Base-by-base conservation (phyloP, 2,888 invertebrate species). In the Pristionchus exspectatus region DNA sequence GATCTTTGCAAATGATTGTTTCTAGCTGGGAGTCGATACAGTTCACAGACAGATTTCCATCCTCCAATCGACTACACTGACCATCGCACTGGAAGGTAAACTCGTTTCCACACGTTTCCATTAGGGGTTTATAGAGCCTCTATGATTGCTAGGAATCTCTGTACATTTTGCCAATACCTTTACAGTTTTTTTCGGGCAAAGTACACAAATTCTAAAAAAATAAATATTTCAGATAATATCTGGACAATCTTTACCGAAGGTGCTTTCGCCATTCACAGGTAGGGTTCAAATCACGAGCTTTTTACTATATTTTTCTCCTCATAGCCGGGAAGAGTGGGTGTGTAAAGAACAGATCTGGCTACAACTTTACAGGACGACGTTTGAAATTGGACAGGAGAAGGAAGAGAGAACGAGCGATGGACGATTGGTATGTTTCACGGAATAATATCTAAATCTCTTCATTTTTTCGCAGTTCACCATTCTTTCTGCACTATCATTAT, bases 201-300 rank as follows among this genome's bases (percentile, higher is more conserved):
- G 12, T 18, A 54, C 18, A 74, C 38, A 18, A 30, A 44, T 81
- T 44, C 21, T 9, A 16, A 77, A 44, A 44, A 38, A 50, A 81
- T 50, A 59, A 56, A 21, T 27, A 59, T 59, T 84, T 0, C 24
- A 56, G 84, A 85, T 21, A 50, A 50, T 33, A 1, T 30, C 18
- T 85, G 84, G 84, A 85, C 84, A 18, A 85, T 85, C 9, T 85
- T 59, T 59, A 59, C 84, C 5, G 84, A 85, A 33, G 84, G 84
- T 10, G 27, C 84, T 5, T 59, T 30, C 21, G 33, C 59, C 1
- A 59, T 56, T 59, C 84, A 85, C 10, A n/a, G n/a, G n/a, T n/a
- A n/a, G n/a, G n/a, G n/a, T n/a, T n/a, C n/a, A n/a, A n/a, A n/a
- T n/a, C n/a, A n/a, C n/a, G n/a, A n/a, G n/a, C n/a, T n/a, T n/a